Evolutionary conservation across 2,113 vertebrate genomes (phyloP).

Genomic region (Meleagris gallopavo): DNA sequence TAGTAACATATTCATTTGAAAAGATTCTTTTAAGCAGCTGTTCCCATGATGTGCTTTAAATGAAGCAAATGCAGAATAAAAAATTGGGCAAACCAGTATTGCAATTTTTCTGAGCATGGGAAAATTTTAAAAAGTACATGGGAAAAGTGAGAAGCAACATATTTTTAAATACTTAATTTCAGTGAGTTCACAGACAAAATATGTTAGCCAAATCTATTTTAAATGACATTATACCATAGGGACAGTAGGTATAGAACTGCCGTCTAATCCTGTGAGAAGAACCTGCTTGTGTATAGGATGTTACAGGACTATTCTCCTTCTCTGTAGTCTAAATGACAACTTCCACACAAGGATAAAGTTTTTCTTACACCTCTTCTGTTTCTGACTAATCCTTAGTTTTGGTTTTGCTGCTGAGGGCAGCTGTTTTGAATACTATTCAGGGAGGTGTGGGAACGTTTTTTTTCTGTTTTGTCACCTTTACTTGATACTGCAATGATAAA

Average conservation of each 20-base stretch:
- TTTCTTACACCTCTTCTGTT: background rate
- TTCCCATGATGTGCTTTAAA: conserved; percentile 15
- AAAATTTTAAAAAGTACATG: background rate
- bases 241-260: background rate
- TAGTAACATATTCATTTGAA: background rate
- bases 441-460: background rate
- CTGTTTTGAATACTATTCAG: background rate
- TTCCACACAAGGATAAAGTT: background rate
- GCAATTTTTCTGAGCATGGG: conserved; percentile 22
- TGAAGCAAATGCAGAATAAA: conserved; percentile 40
- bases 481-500: conserved; percentile 37
- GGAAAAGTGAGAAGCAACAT: background rate
- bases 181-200: background rate
- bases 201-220: conserved; percentile 1
- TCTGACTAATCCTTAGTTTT: conserved; percentile 19
- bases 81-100: conserved; percentile 1
- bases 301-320: background rate
- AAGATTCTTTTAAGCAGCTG: background rate
- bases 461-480: conserved; percentile 14
- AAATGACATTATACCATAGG: background rate
- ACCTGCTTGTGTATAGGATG: background rate
- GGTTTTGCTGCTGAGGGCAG: background rate
- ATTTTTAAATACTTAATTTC: conserved; percentile 45
- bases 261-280: background rate
- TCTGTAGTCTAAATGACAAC: background rate